Base-by-base conservation (phyloP, 2,888 invertebrate species). In the Dynastes hyllus region DNA sequence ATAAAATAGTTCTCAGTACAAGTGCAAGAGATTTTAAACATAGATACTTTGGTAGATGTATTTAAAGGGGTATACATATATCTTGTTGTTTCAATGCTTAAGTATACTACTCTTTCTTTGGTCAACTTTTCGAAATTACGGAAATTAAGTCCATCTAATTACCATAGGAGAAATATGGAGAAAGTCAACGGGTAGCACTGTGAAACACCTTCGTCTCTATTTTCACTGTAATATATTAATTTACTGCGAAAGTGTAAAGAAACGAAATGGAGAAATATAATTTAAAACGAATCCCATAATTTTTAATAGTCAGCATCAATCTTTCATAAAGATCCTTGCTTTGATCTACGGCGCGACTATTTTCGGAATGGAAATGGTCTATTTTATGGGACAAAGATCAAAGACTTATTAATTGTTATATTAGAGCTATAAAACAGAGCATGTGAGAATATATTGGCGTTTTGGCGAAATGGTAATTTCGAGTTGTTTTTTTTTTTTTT, bases 331-430 rank as follows among this genome's bases (percentile, higher is more conserved):
- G 53, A 55, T 71, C 37, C 37, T 55, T 16, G 55, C 71, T 71
- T 71, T 71, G 71, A 71, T 71, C 71, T 71, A 71, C 32, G 55
- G 32, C 13, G 71, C 32, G 6, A 55, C 71, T 71, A 71, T 53
- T 71, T 71, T 55, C 55, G 27, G 55, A 32, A 13, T 32, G 32
- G 55, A 71, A 71, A 71, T 71, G 55, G 37, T 32, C 16, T 71
- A 71, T 71, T 71, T 71, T 71, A 71, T 71, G 71, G 55, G 71
- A 55, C 11, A 37, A 55, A 71, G 71, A 71, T 71, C 71, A 71
- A 71, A 71, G 71, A 29, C n/a, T 29, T 71, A 71, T 71, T 71
- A 71, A 71, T 71, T 71, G 53, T 71, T 55, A 55, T 55, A 71
- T 55, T 71, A 32, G n/a, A n/a, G 55, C 45, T 45, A 50, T n/a